Evolutionary conservation across 2,888 invertebrate species (phyloP), one percentile per base, ranked within the genome.

Genomic region (Drosophila nr. medialis): DNA sequence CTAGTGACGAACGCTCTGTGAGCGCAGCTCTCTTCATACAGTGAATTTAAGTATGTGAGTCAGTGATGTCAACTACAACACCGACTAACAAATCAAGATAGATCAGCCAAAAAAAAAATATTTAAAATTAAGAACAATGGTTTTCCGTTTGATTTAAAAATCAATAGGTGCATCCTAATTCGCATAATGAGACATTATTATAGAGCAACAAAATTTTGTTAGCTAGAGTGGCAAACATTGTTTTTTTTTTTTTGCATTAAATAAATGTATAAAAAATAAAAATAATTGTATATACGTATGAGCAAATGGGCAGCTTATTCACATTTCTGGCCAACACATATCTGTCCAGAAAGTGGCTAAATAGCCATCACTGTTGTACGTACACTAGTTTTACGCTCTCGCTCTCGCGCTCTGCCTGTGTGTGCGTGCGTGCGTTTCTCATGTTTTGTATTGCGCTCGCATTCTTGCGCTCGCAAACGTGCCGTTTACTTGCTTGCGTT

Each of bases 401-500:
- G 11, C 59, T 30, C 40, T 50, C 45, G 18, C 36, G 38, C 34
- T 58, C 53, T 50, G n/a, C 13, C 11, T 13, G 18, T 36, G 0
- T 18, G 1, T 18, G n/a, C 21, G 21, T 34, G 30, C 21, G 50
- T 34, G 13, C 11, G 50, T 21, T 36, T 45, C 24, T 24, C 24
- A 45, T 36, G n/a, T 42, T 36, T 18, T 29, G 34, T 65, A 15
- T 29, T 24, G 40, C 60, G 48, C 60, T 45, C 64, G 64, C 42
- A 18, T 73, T 53, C 61, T 65, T 40, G 36, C 58, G 62, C 79
- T 64, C 58, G 40, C 56, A 49, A 45, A 8, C 45, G 24, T 4
- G 15, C 15, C 24, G 24, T 45, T 45, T 54, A 50, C 34, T 56
- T 49, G 54, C 51, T 54, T 48, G 60, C 50, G 49, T 68, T 69